phyloP scores from a whole-genome alignment of 2,888 invertebrate species.

The Frankliniella fusca region DNA sequence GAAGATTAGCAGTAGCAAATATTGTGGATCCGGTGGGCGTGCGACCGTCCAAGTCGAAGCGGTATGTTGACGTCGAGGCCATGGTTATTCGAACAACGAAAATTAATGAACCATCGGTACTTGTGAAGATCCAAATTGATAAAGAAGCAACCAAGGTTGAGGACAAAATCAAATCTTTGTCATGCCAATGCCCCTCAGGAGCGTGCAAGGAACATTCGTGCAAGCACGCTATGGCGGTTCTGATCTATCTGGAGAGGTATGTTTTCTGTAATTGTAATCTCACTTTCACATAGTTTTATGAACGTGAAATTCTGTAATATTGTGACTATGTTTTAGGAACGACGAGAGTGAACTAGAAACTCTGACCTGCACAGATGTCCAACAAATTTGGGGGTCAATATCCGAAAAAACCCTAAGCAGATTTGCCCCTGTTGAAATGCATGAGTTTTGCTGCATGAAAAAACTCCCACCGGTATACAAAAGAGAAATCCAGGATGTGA shows the following conservation, averaged over 20 bases:
- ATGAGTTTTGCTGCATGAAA: constrained; percentile 9
- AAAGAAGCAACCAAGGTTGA: not conserved
- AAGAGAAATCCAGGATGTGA: not conserved
- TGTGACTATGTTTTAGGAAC: not conserved
- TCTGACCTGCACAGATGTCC: not conserved
- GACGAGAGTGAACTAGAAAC: not conserved
- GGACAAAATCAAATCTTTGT: not conserved
- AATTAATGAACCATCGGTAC: not conserved
- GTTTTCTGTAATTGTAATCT: not conserved
- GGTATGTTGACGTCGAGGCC: not conserved
- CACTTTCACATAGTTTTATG: not conserved
- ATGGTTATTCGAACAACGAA: not conserved
- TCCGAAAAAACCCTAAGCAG: not conserved
- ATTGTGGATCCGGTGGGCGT: not conserved
- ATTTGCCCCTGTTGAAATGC: not conserved
- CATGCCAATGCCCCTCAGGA: not conserved
- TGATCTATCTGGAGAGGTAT: not conserved
- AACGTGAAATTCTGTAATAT: too few relatives aligned
- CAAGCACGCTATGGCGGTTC: not conserved
- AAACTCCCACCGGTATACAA: not conserved
- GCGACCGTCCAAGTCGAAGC: not conserved
- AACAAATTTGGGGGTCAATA: not conserved
- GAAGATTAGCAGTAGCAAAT: not conserved
- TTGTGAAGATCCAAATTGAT: not conserved
- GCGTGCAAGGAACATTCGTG: not conserved